Evolutionary conservation across 2,888 invertebrate genomes (phyloP), one percentile per base, ranked within the genome.

Genomic region (Synanthedon myopaeformis): DNA sequence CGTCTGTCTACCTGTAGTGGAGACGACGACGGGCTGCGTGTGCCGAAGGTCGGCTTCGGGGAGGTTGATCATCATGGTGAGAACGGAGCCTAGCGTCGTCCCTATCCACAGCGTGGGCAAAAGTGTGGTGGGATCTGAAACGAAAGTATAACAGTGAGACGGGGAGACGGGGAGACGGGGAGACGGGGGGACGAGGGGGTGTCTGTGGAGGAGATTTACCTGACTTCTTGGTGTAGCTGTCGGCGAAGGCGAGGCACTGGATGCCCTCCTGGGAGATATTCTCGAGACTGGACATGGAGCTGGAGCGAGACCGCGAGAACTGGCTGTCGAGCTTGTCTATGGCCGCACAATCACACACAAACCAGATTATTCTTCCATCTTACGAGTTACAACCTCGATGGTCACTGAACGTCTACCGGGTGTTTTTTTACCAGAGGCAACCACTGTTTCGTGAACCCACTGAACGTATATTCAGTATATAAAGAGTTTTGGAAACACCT

Each of bases 241-340:
- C 98, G 66, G 96, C 96, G 88, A 98, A 98, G 67, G 94, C 94
- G 85, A 99, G 92, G 89, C 96, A 96, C 89, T 96, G 96, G 74
- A 98, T 94, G 78, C 97, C 94, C 89, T 98, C 98, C 69, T 95
- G 94, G 73, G 95, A 94, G 88, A 98, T 96, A 90, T 97, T 97
- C 89, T 98, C 98, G 77, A 98, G 90, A 84, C 97, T 98, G 74
- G 97, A 97, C 94, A 97, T 97, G 85, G 96, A 97, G 83, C 97
- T 97, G 82, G 97, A 97, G 74, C 98, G 92, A 65, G 98, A 98
- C 80, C 98, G 92, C 71, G 97, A 97, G 90, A 98, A 98, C 69
- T 96, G 95, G 84, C 94, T 96, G 90, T 98, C 98, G 91, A 96
- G 91, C 90, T 97, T 97, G 91, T 98, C 97, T 97, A 91, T 93